Evolutionary conservation across 1,140 invertebrate species (phyloP).

Genomic region (Choristoneura fumiferana): DNA sequence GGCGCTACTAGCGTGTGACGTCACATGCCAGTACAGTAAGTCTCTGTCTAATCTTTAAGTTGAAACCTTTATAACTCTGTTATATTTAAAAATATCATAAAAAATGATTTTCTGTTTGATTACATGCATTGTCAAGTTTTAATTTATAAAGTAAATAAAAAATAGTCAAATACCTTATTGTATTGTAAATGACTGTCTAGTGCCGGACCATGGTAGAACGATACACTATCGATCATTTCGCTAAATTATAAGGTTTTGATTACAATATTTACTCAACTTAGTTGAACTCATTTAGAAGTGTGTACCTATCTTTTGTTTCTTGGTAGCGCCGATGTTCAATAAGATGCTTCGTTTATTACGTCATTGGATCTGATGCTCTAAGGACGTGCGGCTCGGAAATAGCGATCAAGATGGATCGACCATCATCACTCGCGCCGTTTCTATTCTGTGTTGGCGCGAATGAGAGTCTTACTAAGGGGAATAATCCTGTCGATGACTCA

Average conservation of each 20-base stretch:
- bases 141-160: too few relatives aligned
- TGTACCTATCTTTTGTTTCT: not conserved
- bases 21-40: too few relatives aligned
- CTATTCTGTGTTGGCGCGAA: slow-evolving; percentile 31
- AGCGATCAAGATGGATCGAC: slow-evolving; percentile 49
- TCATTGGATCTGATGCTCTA: slow-evolving; percentile 1
- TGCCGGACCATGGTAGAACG: not conserved
- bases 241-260: not conserved
- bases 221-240: too few relatives aligned
- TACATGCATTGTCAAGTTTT: too few relatives aligned
- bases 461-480: slow-evolving; percentile 55
- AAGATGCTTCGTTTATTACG: slow-evolving; percentile 7
- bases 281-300: not conserved
- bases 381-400: slow-evolving; percentile 41
- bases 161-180: too few relatives aligned
- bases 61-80: too few relatives aligned
- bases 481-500: slow-evolving; percentile 44
- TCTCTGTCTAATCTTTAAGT: too few relatives aligned
- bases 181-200: not conserved
- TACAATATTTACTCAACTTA: slow-evolving; percentile 1
- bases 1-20: too few relatives aligned
- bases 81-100: too few relatives aligned
- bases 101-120: too few relatives aligned
- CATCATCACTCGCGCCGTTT: slow-evolving; percentile 14
- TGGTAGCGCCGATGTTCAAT: not conserved